Base-by-base conservation (phyloP, 2,113 vertebrate species). In the Entelurus aequoreus region DNA sequence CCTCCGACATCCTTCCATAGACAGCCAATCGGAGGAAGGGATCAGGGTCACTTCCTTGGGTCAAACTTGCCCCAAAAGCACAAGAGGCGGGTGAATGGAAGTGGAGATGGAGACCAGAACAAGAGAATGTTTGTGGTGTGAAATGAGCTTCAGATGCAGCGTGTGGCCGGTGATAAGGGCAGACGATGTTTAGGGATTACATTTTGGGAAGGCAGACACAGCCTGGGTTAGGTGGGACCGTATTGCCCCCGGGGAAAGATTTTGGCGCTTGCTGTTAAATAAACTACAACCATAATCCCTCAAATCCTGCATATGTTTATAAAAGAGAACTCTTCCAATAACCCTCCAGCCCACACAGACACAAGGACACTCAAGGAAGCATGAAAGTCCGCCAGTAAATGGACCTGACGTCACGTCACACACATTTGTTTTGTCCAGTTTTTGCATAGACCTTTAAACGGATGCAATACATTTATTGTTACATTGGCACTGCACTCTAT, bases 281-380 rank as follows among this genome's bases (percentile, higher is more conserved):
- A 82, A 85, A 77, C 81, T 74, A 49, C 28, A 62, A 70, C 71
- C 72, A 51, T 89, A 86, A 89, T 88, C 85, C 81, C 78, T 64
- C 37, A 75, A 76, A 86, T 88, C 84, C 85, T 83, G 83, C 81
- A 78, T 83, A 85, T 88, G 84, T 88, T 89, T 87, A 77, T 66
- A 56, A 68, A 83, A 61, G 79, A 79, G 66, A 79, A 86, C 84
- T 87, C 78, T 69, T 81, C 69, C 76, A 80, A 82, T 59, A 87
- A 78, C 74, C 54, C 66, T 68, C 58, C 52, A 51, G 75, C 80
- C 86, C 84, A 88, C 87, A 88, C 88, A 86, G 74, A 81, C 69
- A 53, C 73, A 66, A 50, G 72, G 78, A 86, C 74, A 63, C 77
- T 35, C 55, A 60, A 64, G 53, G 55, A 60, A 79, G 62, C 50